Conservation (phyloP, 2,797 vertebrate genomes). For the Lacerta agilis region DNA sequence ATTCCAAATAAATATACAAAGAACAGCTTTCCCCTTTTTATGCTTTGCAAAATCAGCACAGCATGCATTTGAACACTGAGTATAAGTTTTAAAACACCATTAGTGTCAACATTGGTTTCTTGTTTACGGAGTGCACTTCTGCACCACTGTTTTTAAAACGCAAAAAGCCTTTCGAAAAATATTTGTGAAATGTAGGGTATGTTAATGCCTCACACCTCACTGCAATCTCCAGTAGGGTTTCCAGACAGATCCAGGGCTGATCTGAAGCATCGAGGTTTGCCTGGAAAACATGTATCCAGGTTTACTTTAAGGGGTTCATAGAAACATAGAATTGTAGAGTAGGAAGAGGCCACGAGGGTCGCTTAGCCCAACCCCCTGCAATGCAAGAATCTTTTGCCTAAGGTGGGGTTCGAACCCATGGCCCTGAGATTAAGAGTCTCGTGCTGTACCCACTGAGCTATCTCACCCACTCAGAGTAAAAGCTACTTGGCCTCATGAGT, state of each 20-base stretch:
- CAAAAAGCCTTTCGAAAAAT: conserved; percentile 9
- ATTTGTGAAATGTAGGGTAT: conserved; percentile 39
- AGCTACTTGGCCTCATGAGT: neutral
- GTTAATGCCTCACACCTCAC: conserved; percentile 11
- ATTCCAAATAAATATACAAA: conserved; percentile 55
- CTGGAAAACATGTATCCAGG: too few relatives aligned
- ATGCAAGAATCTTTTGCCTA: too few relatives aligned
- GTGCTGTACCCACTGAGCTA: too few relatives aligned
- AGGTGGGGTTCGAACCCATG: too few relatives aligned
- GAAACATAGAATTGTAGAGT: too few relatives aligned
- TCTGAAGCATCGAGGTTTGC: too few relatives aligned
- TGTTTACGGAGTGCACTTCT: conserved; percentile 56
- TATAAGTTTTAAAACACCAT: conserved; percentile 48
- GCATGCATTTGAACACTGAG: conserved; percentile 55
- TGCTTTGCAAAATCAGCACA: conserved; percentile 66
- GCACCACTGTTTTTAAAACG: conserved; percentile 51
- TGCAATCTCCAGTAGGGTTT: neutral
- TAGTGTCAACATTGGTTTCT: conserved; percentile 39
- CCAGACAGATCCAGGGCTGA: too few relatives aligned
- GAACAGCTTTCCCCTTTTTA: conserved; percentile 53
- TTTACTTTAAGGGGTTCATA: too few relatives aligned
- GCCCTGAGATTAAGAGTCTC: too few relatives aligned
- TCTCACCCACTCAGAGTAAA: neutral
- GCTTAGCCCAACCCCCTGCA: too few relatives aligned
- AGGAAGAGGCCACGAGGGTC: too few relatives aligned